phyloP scores from a whole-genome alignment of 2,888 invertebrate genomes.

The Isoperla grammatica region DNA sequence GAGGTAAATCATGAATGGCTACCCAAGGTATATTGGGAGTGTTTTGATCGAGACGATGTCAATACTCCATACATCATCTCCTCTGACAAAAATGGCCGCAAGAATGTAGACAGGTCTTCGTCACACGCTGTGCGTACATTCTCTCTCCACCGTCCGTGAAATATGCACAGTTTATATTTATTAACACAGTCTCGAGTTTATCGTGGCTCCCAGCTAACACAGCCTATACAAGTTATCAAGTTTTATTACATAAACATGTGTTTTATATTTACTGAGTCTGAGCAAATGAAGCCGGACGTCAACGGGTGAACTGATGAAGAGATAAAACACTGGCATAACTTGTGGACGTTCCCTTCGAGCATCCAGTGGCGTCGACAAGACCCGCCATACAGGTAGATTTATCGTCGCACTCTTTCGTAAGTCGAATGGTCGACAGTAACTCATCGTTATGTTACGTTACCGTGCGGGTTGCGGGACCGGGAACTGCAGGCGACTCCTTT shows the following conservation, averaged over 20 bases:
- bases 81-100: too few relatives aligned
- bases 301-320: constrained; percentile 15
- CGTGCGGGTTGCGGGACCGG: too few relatives aligned
- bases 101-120: too few relatives aligned
- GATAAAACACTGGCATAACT: constrained; percentile 15
- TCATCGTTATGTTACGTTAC: too few relatives aligned
- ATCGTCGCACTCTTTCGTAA: too few relatives aligned
- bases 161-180: constrained; percentile 5
- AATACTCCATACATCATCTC: too few relatives aligned
- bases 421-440: too few relatives aligned
- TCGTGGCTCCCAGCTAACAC: constrained; percentile 12
- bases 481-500: too few relatives aligned
- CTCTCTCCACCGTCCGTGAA: neutral
- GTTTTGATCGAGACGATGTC: too few relatives aligned
- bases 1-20: too few relatives aligned
- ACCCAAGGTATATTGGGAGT: too few relatives aligned
- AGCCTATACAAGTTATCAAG: constrained; percentile 11
- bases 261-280: constrained; percentile 11
- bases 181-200: constrained; percentile 1
- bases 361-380: constrained; percentile 2
- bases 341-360: neutral
- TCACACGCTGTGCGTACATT: too few relatives aligned
- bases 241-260: constrained; percentile 4
- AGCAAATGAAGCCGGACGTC: constrained; percentile 4
- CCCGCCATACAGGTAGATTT: neutral